phyloP scores from a whole-genome alignment of 1,140 invertebrate genomes.

The Calliopsis andreniformis region DNA sequence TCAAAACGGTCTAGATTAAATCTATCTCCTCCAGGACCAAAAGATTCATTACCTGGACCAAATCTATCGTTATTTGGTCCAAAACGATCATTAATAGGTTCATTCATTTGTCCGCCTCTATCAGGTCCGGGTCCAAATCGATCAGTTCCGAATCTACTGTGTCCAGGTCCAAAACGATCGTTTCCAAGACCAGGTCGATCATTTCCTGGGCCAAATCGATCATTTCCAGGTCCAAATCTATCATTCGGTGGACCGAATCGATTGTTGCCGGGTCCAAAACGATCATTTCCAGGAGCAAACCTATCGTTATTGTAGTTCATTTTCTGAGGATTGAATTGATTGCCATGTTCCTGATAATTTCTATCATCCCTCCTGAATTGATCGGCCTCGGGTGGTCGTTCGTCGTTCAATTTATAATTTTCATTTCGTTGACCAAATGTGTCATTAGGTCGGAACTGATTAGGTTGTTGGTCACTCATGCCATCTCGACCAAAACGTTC shows the following conservation, averaged over 20 bases:
- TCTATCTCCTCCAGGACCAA: conserved; percentile 41
- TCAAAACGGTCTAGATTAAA: conserved; percentile 65
- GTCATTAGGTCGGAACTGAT: conserved; percentile 60
- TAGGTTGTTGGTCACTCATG: conserved; percentile 28
- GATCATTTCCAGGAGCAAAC: conserved; percentile 39
- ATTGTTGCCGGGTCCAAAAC: conserved; percentile 52
- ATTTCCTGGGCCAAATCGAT: conserved; percentile 46
- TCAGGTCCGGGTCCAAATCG: conserved; percentile 47
- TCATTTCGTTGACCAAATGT: conserved; percentile 42
- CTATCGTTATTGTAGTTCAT: conserved; percentile 36
- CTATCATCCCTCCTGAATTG: conserved; percentile 47
- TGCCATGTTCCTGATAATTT: conserved; percentile 49
- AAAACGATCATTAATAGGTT: conserved; percentile 44
- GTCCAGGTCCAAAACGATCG: conserved; percentile 44
- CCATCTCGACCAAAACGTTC: conserved; percentile 48
- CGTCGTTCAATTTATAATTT: conserved; percentile 39
- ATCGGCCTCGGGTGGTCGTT: conserved; percentile 22
- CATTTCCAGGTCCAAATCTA: conserved; percentile 42
- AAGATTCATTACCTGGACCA: conserved; percentile 33
- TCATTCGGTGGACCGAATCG: conserved; percentile 61
- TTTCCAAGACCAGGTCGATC: conserved; percentile 58
- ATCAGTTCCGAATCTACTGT: conserved; percentile 46
- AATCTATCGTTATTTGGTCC: conserved; percentile 48
- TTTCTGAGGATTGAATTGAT: conserved; percentile 56
- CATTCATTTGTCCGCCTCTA: conserved; percentile 34